These are phyloP conservation scores for Sminthurinus aureus DNA, from an alignment of 2,888 invertebrate species.

Conservation along the genomic window DNA sequence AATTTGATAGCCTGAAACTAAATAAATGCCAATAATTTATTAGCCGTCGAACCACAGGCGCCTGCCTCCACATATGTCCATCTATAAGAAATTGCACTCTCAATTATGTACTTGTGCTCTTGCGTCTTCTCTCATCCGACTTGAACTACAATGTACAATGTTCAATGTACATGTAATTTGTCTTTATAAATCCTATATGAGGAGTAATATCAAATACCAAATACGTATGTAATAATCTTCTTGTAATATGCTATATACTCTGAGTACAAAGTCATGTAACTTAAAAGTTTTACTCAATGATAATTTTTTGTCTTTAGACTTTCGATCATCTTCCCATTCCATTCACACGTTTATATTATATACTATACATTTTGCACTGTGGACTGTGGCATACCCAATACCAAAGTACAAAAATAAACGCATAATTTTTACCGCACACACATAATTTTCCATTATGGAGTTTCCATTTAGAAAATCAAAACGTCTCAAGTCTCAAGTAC, in stretches of 20 bases:
- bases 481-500: no score
- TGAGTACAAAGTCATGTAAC: no score
- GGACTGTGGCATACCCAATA: no score
- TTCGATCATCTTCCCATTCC: background rate
- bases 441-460: no score
- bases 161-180: background rate
- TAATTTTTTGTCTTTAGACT: no score
- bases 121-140: background rate
- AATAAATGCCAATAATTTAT: conserved; percentile 39
- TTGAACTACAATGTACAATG: background rate
- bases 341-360: background rate
- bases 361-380: background rate
- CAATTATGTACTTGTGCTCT: background rate
- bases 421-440: no score
- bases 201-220: background rate
- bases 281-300: background rate
- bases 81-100: conserved; percentile 11
- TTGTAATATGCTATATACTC: no score
- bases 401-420: no score
- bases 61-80: conserved; percentile 20
- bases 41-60: conserved; percentile 37
- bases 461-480: no score
- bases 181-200: background rate
- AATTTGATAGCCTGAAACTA: conserved; percentile 35
- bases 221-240: background rate